Conservation (phyloP, 1,140 invertebrate genomes). For the Tetragnatha versicolor region DNA sequence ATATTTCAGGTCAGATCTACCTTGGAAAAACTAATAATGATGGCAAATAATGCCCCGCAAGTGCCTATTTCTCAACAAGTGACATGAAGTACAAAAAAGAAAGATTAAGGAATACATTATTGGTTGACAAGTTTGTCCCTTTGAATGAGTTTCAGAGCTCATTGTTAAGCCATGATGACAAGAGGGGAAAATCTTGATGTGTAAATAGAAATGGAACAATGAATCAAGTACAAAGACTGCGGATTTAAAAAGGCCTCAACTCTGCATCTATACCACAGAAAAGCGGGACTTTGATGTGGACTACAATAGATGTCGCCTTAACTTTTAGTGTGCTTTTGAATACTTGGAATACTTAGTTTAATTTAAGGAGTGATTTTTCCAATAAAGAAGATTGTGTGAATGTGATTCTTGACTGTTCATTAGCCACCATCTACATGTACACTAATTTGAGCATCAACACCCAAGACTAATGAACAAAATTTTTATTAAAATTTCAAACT, state of each 20-base stretch:
- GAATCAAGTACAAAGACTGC: too few species aligned
- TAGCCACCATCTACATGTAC: too few species aligned
- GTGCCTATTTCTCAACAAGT: constrained; percentile 37
- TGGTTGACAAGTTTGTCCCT: too few species aligned
- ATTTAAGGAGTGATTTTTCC: constrained; percentile 13
- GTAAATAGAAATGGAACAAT: too few species aligned
- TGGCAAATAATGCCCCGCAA: constrained; percentile 25
- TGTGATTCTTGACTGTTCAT: background rate
- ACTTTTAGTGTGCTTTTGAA: constrained; percentile 21
- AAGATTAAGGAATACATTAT: too few species aligned
- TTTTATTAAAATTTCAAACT: too few species aligned
- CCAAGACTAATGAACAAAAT: too few species aligned
- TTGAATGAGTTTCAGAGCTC: too few species aligned
- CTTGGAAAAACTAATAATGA: constrained; percentile 24
- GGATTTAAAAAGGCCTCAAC: too few species aligned
- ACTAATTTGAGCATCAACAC: too few species aligned
- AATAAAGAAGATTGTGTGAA: constrained; percentile 24
- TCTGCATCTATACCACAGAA: constrained; percentile 18
- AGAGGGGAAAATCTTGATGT: too few species aligned
- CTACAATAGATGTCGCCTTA: constrained; percentile 18
- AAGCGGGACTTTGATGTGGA: constrained; percentile 48
- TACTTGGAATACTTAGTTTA: constrained; percentile 34
- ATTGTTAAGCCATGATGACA: too few species aligned
- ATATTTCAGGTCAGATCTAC: constrained; percentile 41
- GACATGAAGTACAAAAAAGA: constrained; percentile 35